Conservation (phyloP, 2,113 vertebrate genomes). For the Cricetomys ansorgei region DNA sequence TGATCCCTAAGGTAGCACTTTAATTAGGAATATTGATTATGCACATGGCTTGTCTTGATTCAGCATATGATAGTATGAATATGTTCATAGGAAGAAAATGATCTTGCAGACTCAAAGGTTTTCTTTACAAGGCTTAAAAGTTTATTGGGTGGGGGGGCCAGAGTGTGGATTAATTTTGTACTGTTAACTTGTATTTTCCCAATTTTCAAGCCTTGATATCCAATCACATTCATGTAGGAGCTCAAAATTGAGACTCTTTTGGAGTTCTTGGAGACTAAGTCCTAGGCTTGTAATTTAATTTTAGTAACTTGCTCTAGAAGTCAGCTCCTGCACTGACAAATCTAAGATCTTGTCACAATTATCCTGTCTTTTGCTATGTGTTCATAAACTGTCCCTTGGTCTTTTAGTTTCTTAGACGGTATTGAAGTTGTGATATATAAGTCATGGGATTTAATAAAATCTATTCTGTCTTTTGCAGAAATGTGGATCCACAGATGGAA, state of each 20-base stretch:
- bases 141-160: not conserved
- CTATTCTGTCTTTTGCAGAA: constrained; percentile 80
- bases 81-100: not conserved
- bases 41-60: not conserved
- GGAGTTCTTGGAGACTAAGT: not conserved
- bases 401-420: not conserved
- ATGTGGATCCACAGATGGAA: constrained; percentile 69
- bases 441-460: constrained; percentile 49
- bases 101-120: constrained; percentile 3
- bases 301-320: not conserved
- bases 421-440: not conserved
- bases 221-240: not conserved
- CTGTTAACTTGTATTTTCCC: not conserved
- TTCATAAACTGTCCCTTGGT: constrained; percentile 28
- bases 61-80: not conserved
- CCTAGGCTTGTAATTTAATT: not conserved
- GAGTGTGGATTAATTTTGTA: not conserved
- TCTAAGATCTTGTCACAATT: not conserved
- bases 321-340: not conserved
- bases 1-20: not conserved
- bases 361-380: not conserved
- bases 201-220: not conserved
- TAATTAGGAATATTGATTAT: not conserved
- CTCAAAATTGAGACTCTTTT: not conserved
- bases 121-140: not conserved